Evolutionary conservation across 1,140 invertebrate species (phyloP).

Genomic region (Lucilia sericata): DNA sequence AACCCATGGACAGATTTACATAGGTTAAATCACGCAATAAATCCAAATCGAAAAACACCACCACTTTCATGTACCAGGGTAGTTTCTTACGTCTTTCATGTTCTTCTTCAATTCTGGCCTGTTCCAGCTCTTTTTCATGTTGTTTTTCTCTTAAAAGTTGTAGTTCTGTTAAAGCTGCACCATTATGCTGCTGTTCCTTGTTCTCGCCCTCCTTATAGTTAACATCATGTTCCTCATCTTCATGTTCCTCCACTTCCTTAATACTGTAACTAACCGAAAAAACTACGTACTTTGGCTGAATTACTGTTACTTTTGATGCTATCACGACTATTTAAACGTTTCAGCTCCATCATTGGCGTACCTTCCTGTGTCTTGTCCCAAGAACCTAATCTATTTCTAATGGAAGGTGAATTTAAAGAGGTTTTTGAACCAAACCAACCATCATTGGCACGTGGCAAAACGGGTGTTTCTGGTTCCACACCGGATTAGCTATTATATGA

Average conservation of each 20-base stretch:
- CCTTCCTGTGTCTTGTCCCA: constrained; percentile 52
- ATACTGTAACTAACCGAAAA: constrained; percentile 62
- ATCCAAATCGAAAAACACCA: constrained; percentile 76
- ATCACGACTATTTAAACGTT: constrained; percentile 56
- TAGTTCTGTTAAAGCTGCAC: not conserved
- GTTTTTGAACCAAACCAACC: constrained; percentile 72
- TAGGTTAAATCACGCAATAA: constrained; percentile 75
- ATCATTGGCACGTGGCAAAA: constrained; percentile 75
- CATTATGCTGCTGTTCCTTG: constrained; percentile 6
- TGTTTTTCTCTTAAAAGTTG: not conserved
- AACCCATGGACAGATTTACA: constrained; percentile 76
- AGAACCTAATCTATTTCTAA: constrained; percentile 56
- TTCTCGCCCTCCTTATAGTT: not conserved
- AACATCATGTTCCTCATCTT: constrained; percentile 1
- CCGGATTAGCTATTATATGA: constrained; percentile 70
- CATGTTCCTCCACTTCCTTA: constrained; percentile 55
- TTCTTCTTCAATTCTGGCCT: constrained; percentile 55
- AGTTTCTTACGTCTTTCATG: constrained; percentile 54
- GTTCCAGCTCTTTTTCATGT: not conserved
- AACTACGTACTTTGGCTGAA: constrained; percentile 53
- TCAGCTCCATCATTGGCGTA: constrained; percentile 54
- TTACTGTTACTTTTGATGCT: not conserved
- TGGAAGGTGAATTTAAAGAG: constrained; percentile 59
- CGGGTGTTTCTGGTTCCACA: constrained; percentile 74
- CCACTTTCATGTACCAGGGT: constrained; percentile 70